Percentiles rank a stretch among this genome's conserved stretches.
phyloP scores from a whole-genome alignment of 2,113 vertebrate genomes.

The Mesitornis unicolor region DNA sequence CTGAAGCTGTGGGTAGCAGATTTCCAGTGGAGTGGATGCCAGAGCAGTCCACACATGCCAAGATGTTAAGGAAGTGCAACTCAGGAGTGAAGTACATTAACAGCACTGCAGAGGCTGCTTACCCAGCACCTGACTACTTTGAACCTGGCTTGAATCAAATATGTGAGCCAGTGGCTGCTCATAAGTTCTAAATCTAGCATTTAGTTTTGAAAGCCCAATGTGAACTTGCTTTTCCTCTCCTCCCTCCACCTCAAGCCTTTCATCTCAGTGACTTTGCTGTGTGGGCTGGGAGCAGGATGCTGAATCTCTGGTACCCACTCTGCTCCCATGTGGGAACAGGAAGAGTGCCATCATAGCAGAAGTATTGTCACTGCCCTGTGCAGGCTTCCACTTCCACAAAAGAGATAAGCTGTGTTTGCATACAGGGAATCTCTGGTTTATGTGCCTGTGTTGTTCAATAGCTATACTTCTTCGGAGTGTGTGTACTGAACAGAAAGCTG shows the following conservation, averaged over 20 bases:
- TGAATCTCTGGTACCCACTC: background rate
- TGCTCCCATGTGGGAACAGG: background rate
- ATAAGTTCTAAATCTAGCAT: background rate
- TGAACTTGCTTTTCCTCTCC: background rate
- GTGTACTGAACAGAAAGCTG: background rate
- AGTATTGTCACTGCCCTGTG: fast-evolving
- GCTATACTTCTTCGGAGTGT: background rate
- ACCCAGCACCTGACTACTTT: background rate
- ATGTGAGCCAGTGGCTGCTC: background rate
- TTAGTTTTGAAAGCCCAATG: background rate
- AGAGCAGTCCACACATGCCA: background rate
- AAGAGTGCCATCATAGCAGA: background rate
- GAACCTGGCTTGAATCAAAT: background rate
- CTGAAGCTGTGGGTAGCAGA: background rate
- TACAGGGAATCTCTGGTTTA: background rate
- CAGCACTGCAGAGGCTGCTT: background rate
- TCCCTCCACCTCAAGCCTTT: background rate
- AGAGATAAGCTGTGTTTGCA: background rate
- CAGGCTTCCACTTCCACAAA: background rate
- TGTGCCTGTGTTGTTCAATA: background rate
- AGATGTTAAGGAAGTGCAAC: background rate
- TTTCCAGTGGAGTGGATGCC: background rate
- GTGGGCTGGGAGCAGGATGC: background rate
- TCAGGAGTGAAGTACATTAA: background rate
- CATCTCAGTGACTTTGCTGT: background rate